Conservation (phyloP, 2,797 vertebrate genomes). For the Sitta carolinensis region DNA sequence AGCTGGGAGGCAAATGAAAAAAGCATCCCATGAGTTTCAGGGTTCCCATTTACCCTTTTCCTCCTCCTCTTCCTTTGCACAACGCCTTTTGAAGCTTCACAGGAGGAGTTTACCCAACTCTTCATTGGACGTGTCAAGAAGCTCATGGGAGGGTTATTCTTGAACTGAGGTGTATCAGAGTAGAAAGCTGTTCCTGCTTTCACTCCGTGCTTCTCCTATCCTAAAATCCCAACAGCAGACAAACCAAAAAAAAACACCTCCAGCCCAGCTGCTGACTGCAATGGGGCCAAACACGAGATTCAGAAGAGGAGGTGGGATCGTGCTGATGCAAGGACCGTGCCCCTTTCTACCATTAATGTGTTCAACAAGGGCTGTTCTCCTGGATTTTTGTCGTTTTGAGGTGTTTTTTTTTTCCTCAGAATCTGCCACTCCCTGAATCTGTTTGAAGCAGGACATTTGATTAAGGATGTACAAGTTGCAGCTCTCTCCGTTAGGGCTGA, state of each 20-base stretch:
- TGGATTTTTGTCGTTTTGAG: background rate
- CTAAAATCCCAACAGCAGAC: background rate
- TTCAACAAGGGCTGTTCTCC: background rate
- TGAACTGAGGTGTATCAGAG: background rate
- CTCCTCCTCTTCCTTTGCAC: background rate
- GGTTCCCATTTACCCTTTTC: background rate
- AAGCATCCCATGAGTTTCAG: background rate
- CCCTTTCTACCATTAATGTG: accelerated
- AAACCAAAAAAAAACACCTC: background rate
- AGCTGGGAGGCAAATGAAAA: background rate
- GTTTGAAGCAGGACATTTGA: background rate
- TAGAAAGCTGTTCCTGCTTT: background rate
- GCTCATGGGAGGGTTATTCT: background rate
- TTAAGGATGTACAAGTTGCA: background rate
- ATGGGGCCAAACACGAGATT: background rate
- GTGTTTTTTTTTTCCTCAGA: background rate
- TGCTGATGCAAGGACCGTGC: background rate
- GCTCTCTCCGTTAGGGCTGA: background rate
- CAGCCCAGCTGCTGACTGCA: background rate
- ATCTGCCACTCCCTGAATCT: background rate
- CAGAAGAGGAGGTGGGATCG: background rate
- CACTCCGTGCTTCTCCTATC: background rate
- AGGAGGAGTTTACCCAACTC: background rate
- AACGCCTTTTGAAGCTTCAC: background rate
- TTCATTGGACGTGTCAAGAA: background rate